These are phyloP conservation scores for Amphiprion percula DNA, from an alignment of 2,113 vertebrate genomes.

Conservation along the genomic window DNA sequence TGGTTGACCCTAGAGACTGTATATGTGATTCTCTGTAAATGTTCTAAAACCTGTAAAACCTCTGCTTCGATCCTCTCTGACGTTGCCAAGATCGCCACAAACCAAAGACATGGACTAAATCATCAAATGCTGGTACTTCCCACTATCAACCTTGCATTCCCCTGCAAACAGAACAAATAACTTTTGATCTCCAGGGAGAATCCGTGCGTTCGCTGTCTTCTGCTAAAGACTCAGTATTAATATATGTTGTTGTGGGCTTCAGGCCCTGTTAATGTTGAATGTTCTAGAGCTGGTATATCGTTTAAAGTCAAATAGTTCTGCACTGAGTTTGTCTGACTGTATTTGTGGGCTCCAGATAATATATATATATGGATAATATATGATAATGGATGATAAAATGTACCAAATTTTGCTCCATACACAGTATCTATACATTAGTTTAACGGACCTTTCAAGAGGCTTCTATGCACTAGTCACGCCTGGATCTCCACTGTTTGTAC, in stretches of 20 bases:
- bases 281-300: slow-evolving; percentile 29
- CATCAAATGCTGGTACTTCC: slow-evolving; percentile 60
- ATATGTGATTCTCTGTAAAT: slow-evolving; percentile 26
- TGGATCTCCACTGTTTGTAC: slow-evolving; percentile 50
- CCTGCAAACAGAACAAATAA: slow-evolving; percentile 25
- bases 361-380: not conserved
- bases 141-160: slow-evolving; percentile 23
- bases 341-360: slow-evolving; percentile 12
- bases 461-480: slow-evolving; percentile 54
- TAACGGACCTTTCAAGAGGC: slow-evolving; percentile 29
- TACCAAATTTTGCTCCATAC: slow-evolving; percentile 19
- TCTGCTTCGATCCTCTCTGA: slow-evolving; percentile 15
- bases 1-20: slow-evolving; percentile 7
- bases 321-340: slow-evolving; percentile 28
- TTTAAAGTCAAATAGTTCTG: slow-evolving; percentile 45
- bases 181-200: slow-evolving; percentile 18
- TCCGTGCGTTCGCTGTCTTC: slow-evolving; percentile 24
- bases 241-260: slow-evolving; percentile 12
- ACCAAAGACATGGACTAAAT: slow-evolving; percentile 72
- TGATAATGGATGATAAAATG: slow-evolving; percentile 14
- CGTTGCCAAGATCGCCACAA: slow-evolving; percentile 44
- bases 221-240: slow-evolving; percentile 44
- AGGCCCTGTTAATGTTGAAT: slow-evolving; percentile 34
- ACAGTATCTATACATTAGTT: slow-evolving; percentile 29
- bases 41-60: slow-evolving; percentile 40